Percentiles rank a stretch among this genome's conserved stretches.
Evolutionary conservation across 1,140 invertebrate genomes (phyloP).

Genomic region (Pinna nobilis): DNA sequence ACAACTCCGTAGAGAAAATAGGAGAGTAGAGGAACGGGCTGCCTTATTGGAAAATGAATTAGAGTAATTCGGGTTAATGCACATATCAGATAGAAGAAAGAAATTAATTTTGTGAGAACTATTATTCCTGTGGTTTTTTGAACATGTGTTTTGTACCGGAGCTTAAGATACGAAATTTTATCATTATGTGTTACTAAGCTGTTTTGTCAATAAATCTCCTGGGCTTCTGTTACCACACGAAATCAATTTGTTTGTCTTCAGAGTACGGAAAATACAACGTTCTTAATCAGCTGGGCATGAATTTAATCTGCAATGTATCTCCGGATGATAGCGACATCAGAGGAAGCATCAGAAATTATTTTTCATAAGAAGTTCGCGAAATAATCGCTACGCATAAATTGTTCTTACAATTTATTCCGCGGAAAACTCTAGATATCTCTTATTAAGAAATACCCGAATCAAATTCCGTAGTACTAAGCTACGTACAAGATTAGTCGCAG

Average conservation of each 20-base stretch:
- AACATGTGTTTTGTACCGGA: conserved; percentile 19
- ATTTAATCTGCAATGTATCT: too few species aligned
- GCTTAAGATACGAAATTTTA: conserved; percentile 9
- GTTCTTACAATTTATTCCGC: too few species aligned
- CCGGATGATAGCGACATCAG: too few species aligned
- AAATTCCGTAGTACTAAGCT: too few species aligned
- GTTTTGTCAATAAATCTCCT: conserved; percentile 15
- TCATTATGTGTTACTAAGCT: conserved; percentile 4
- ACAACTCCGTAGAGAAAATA: not conserved
- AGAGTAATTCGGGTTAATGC: conserved; percentile 22
- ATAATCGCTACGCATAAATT: too few species aligned
- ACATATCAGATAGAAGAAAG: conserved; percentile 25
- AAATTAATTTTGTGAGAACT: conserved; percentile 23
- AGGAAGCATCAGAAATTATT: too few species aligned
- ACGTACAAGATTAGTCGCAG: too few species aligned
- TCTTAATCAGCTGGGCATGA: too few species aligned
- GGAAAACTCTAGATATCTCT: too few species aligned
- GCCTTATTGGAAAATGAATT: conserved; percentile 9
- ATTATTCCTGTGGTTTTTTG: conserved; percentile 1
- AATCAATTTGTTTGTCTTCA: conserved; percentile 24
- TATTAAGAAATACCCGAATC: too few species aligned
- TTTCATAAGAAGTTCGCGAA: too few species aligned
- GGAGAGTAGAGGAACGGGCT: not conserved
- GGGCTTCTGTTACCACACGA: conserved; percentile 1
- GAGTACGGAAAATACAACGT: too few species aligned